Percentiles rank a stretch among this genome's conserved stretches.
These are phyloP conservation scores for Microcebus griseorufus DNA, from an alignment of 2,113 vertebrate species.

Conservation along the genomic window DNA sequence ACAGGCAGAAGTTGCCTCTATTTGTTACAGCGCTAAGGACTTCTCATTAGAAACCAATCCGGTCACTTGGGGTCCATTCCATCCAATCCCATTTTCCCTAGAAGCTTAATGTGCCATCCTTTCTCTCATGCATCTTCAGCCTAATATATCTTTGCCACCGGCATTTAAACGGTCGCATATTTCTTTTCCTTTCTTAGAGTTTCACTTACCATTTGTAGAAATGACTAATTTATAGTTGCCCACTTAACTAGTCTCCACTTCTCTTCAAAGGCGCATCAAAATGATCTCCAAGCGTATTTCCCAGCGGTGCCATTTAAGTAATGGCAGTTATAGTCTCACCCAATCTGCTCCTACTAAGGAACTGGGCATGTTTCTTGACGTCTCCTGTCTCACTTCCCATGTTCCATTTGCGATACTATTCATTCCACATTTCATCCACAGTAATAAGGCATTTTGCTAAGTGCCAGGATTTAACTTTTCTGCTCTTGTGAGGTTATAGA, in stretches of 20 bases:
- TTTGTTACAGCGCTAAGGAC: neutral
- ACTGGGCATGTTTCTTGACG: neutral
- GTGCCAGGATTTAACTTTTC: neutral
- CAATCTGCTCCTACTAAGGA: neutral
- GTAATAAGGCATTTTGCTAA: neutral
- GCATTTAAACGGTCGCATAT: neutral
- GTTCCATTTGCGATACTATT: neutral
- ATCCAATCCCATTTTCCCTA: neutral
- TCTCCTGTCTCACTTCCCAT: neutral
- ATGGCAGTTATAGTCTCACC: neutral
- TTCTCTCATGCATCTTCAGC: neutral
- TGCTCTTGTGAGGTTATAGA: neutral
- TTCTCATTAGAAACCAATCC: neutral
- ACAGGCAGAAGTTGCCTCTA: no score
- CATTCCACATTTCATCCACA: neutral
- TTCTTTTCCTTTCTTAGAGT: neutral
- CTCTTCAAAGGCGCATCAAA: neutral
- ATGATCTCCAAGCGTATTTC: neutral
- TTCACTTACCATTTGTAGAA: neutral
- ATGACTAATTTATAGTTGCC: neutral
- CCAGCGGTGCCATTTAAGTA: neutral
- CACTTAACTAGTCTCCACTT: neutral
- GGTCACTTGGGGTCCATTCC: neutral
- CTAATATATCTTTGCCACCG: neutral
- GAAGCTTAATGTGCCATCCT: neutral